Evolutionary conservation across 2,113 vertebrate genomes (phyloP).

Genomic region (Manacus vitellinus): DNA sequence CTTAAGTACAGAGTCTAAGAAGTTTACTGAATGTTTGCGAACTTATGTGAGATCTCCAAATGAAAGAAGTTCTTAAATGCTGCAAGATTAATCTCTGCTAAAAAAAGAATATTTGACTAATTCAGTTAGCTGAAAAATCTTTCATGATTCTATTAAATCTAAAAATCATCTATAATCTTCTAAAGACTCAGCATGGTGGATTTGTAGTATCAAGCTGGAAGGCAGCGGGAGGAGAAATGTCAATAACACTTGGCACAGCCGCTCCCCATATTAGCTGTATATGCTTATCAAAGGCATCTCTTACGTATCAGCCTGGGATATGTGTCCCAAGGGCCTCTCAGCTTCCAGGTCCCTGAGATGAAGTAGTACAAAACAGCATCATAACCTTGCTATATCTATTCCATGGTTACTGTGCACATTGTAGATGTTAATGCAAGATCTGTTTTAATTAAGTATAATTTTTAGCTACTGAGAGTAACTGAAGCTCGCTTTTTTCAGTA

Average conservation of each 20-base stretch:
- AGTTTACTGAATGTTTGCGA: neutral
- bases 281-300: neutral
- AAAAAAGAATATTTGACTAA: neutral
- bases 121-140: neutral
- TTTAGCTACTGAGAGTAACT: neutral
- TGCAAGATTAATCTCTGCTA: neutral
- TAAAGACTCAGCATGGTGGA: neutral
- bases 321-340: neutral
- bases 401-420: neutral
- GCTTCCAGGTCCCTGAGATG: neutral
- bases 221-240: neutral
- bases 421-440: neutral
- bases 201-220: neutral
- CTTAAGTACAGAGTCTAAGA: neutral
- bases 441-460: neutral
- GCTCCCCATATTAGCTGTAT: neutral
- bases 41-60: neutral
- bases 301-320: neutral
- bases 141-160: neutral
- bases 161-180: neutral
- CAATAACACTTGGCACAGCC: neutral
- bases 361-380: neutral
- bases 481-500: neutral
- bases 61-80: neutral
- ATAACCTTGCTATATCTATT: neutral